phyloP scores from a whole-genome alignment of 64 coral and sea anemone genomes.

The Montipora foliosa region DNA sequence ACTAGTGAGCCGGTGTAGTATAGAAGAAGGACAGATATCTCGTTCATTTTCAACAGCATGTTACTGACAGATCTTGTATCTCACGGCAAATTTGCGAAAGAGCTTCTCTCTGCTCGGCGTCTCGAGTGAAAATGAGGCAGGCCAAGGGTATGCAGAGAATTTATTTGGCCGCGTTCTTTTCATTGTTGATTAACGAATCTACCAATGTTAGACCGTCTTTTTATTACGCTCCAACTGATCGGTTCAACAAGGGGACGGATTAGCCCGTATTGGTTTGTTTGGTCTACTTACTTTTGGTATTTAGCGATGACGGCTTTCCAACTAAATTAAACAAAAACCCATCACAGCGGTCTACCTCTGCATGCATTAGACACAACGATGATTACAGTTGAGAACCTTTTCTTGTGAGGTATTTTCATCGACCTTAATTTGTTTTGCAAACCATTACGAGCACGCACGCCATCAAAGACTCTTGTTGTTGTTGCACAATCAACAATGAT shows the following conservation, averaged over 20 bases:
- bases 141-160: slow-evolving; percentile 10
- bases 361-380: slow-evolving; percentile 9
- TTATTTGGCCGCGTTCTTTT: slow-evolving; percentile 5
- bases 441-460: slow-evolving; percentile 16
- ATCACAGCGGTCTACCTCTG: slow-evolving; percentile 29
- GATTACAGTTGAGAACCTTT: background rate
- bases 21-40: background rate
- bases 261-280: background rate
- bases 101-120: background rate
- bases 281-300: slow-evolving; percentile 34
- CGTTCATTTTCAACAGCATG: background rate
- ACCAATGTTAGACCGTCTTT: background rate
- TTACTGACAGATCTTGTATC: background rate
- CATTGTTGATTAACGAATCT: background rate
- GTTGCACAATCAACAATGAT: background rate
- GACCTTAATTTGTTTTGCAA: slow-evolving; percentile 44
- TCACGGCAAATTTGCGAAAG: background rate
- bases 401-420: slow-evolving; percentile 32
- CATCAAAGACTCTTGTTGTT: background rate
- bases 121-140: background rate
- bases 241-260: background rate
- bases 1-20: slow-evolving; percentile 50
- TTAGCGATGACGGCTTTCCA: slow-evolving; percentile 25
- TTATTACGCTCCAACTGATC: background rate
- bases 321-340: slow-evolving; percentile 38